Evolutionary conservation across 2,797 vertebrate species (phyloP).

Genomic region (Morelia viridis): DNA sequence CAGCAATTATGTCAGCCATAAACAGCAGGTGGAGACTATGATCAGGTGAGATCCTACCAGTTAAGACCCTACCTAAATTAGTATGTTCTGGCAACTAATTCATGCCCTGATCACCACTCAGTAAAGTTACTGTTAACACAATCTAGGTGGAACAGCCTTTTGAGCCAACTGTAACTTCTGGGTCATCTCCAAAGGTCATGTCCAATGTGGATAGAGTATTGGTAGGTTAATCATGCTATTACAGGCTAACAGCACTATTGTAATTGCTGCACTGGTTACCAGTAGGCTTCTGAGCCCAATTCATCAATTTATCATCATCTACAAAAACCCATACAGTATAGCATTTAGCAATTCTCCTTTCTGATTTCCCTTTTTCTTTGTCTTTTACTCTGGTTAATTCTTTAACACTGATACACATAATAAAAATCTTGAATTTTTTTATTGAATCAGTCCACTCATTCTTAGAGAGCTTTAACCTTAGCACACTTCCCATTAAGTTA

Average conservation of each 20-base stretch:
- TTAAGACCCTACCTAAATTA: neutral
- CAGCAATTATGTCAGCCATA: neutral
- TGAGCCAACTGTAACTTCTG: neutral
- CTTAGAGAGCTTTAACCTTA: neutral
- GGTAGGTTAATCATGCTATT: neutral
- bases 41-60: neutral
- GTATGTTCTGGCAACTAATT: neutral
- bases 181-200: neutral
- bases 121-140: neutral
- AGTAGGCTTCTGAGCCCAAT: neutral
- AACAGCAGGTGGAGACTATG: neutral
- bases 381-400: too few species aligned
- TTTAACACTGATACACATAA: too few species aligned
- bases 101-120: neutral
- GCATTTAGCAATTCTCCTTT: too few species aligned
- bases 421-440: neutral
- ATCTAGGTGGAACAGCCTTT: neutral
- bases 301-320: neutral
- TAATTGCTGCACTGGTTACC: neutral
- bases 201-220: neutral
- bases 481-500: neutral
- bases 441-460: neutral
- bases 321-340: neutral
- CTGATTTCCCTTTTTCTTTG: too few species aligned
- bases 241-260: neutral